phyloP scores from a whole-genome alignment of 2,888 invertebrate genomes.

The Phyto melanocephala region DNA sequence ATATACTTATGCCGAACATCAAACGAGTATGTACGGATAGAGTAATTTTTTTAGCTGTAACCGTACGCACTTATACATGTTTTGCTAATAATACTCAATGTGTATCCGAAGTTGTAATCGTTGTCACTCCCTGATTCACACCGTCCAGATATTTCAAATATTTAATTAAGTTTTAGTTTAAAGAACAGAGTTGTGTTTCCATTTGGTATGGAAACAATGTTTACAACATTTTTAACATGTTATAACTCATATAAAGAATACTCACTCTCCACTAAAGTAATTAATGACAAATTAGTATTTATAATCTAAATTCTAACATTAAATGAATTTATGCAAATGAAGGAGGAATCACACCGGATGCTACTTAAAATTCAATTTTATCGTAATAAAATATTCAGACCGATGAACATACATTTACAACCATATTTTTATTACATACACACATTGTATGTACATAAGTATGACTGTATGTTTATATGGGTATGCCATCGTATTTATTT shows the following conservation, averaged over 20 bases:
- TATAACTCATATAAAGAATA: not conserved
- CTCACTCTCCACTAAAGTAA: not conserved
- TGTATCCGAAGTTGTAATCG: too few relatives aligned
- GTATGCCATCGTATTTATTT: not conserved
- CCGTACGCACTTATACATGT: too few relatives aligned
- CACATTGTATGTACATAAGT: too few relatives aligned
- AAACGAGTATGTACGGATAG: too few relatives aligned
- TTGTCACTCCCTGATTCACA: too few relatives aligned
- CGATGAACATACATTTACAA: not conserved
- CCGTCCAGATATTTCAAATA: too few relatives aligned
- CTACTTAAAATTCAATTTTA: constrained; percentile 27
- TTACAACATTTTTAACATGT: not conserved
- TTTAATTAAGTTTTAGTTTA: too few relatives aligned
- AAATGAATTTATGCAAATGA: not conserved
- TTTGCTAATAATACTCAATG: too few relatives aligned
- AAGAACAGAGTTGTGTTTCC: too few relatives aligned
- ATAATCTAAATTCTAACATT: not conserved
- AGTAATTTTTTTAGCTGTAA: too few relatives aligned
- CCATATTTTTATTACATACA: not conserved
- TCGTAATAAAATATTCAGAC: not conserved
- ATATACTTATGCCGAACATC: too few relatives aligned
- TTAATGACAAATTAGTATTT: constrained; percentile 39
- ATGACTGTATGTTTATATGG: not conserved
- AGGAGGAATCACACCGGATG: constrained; percentile 32
- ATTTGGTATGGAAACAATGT: too few relatives aligned